phyloP scores from a whole-genome alignment of 2,888 invertebrate genomes.

The Cephus rjabovi region DNA sequence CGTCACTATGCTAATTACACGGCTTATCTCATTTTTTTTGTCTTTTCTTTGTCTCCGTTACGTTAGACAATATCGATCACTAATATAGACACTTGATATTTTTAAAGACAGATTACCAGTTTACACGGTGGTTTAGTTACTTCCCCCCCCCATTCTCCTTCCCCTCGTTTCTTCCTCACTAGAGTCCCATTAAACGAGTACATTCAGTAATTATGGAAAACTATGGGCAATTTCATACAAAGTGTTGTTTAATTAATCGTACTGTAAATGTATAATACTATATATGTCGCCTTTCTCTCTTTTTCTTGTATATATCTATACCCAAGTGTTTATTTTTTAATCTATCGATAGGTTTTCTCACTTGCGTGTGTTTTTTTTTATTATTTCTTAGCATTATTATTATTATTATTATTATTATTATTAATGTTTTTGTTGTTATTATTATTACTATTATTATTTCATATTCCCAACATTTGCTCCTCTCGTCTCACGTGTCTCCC shows the following conservation, averaged over 20 bases:
- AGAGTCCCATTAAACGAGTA: slow-evolving; percentile 48
- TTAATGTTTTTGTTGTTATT: not conserved
- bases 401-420: slow-evolving; percentile 7
- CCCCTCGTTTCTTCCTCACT: slow-evolving; percentile 9
- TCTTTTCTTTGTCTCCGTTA: slow-evolving; percentile 41
- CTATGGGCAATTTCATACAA: slow-evolving; percentile 52
- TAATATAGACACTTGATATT: slow-evolving; percentile 64
- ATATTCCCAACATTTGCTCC: not conserved
- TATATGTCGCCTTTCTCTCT: slow-evolving; percentile 36
- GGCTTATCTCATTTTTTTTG: slow-evolving; percentile 38
- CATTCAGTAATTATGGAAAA: slow-evolving; percentile 57
- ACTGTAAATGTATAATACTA: slow-evolving; percentile 54
- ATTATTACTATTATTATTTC: slow-evolving; percentile 7
- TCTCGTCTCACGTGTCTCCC: not conserved
- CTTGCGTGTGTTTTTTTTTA: slow-evolving; percentile 12
- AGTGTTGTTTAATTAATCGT: slow-evolving; percentile 49
- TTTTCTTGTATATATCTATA: too few species aligned
- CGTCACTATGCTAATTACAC: slow-evolving; percentile 13
- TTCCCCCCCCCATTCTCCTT: not conserved
- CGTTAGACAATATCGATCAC: slow-evolving; percentile 60
- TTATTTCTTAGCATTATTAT: slow-evolving; percentile 20
- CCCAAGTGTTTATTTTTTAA: slow-evolving; percentile 6
- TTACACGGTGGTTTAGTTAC: slow-evolving; percentile 6
- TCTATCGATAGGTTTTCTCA: slow-evolving; percentile 14
- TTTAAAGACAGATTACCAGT: slow-evolving; percentile 48